Base-by-base conservation (phyloP, 1,140 invertebrate genomes). In the Lasaia peninsularis region DNA sequence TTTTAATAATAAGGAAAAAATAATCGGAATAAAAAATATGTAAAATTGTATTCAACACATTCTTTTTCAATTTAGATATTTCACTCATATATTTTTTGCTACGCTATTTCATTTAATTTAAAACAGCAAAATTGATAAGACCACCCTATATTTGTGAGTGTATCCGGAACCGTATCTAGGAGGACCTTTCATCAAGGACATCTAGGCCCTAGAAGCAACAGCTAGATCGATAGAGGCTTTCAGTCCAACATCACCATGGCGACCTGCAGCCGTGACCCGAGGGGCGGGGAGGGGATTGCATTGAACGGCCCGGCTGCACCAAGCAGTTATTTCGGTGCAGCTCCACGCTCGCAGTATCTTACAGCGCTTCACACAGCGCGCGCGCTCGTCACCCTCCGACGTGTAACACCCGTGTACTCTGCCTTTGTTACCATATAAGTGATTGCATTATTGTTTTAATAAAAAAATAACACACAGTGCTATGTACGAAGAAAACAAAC, bases 241-340 rank as follows among this genome's bases (percentile, higher is more conserved):
- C 52, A 55, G 34, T 28, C 52, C 60, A 61, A 64, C 66, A 70
- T 73, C 65, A 61, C 70, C 76, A 77, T 74, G 72, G 63, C 78
- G 74, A 75, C 79, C 75, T 84, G 84, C 80, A 85, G 69, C 79
- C 79, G 63, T 82, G 80, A 82, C 74, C 80, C 75, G 79, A 64
- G 71, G 67, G 67, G 35, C 44, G 54, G 62, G 61, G 62, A 52
- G 55, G 31, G 55, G 52, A 58, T 52, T 80, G 79, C 80, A 80
- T 75, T 76, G 75, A 76, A 64, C 80, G 74, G 75, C 78, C 77
- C 62, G 79, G 77, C 76, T 84, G 79, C 80, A 84, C 28, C 61
- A 75, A 82, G 80, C 80, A 83, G 80, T 80, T 88, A 88, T 86
- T 88, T 88, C 78, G 75, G 82, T 87, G 84, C 85, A 88, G 69